These are phyloP conservation scores for Eulemur macaco DNA, from an alignment of 2,113 vertebrate genomes.

Conservation along the genomic window DNA sequence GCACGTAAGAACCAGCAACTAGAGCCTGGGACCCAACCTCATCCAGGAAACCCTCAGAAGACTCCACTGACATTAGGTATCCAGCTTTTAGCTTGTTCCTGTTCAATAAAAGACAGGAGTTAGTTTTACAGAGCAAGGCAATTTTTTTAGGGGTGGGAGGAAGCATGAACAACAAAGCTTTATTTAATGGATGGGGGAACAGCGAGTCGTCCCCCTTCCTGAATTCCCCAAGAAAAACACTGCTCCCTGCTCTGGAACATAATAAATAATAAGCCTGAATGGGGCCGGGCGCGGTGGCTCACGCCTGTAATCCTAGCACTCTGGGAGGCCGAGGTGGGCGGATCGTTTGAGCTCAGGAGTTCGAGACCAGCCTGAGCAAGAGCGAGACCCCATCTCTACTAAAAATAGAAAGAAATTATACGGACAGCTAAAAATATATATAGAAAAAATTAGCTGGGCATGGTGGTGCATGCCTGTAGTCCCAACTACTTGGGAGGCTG, in stretches of 20 bases:
- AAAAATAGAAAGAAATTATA: too few species aligned
- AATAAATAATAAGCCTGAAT: background rate
- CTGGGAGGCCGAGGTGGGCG: too few species aligned
- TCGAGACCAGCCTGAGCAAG: too few species aligned
- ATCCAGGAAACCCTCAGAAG: constrained; percentile 89
- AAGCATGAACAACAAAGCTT: background rate
- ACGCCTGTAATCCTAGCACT: too few species aligned
- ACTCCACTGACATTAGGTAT: constrained; percentile 93
- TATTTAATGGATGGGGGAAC: background rate
- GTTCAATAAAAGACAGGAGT: constrained; percentile 51
- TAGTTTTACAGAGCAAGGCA: constrained; percentile 25
- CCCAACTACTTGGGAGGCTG: too few species aligned
- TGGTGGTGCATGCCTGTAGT: too few species aligned
- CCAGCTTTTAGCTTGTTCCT: constrained; percentile 93
- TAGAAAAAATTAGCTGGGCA: too few species aligned
- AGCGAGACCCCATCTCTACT: too few species aligned
- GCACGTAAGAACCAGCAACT: constrained; percentile 85
- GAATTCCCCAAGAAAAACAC: background rate
- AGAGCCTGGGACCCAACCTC: constrained; percentile 91
- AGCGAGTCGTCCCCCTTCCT: background rate
- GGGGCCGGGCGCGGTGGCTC: background rate
- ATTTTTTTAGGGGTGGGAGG: background rate
- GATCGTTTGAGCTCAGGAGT: too few species aligned
- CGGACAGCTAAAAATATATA: too few species aligned
- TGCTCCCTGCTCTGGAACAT: background rate